Base-by-base conservation (phyloP, 2,113 vertebrate species). In the Corythoichthys intestinalis region DNA sequence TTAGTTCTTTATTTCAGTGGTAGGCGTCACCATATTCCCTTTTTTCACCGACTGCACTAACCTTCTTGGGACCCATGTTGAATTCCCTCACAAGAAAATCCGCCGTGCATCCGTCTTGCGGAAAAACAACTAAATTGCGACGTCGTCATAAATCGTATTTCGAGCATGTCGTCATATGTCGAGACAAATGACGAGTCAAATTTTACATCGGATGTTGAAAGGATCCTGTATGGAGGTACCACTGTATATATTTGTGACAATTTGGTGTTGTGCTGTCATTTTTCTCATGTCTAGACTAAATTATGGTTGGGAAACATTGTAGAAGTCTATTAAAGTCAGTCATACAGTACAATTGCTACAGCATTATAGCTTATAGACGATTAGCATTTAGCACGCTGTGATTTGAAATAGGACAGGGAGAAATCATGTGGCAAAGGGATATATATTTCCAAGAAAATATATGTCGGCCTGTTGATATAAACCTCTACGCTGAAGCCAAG, bases 311-410 rank as follows among this genome's bases (percentile, higher is more conserved):
- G 15, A 52, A 52, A 52, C 8, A 11, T 7, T 54, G 50, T n/a
- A 17, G 50, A 1, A 17, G 15, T 52, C 15, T 54, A 8, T 54
- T 20, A 28, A 10, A 28, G 53, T n/a, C 7, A 41, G 41, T 44
- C 41, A 44, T 44, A 8, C 8, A 2, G 52, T n/a, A 9, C 7
- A 8, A 2, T 13, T 65, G 63, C 20, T n/a, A 70, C 9, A 69
- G 56, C 57, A 64, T 54, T 61, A 34, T 10, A 47, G 66, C 65
- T 68, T 38, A 76, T 62, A 3, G 13, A 2, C 79, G 66, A 73
- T 63, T 39, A 60, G 49, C 50, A 71, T 57, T 85, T 72, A 74
- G 70, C 50, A 76, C 74, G 80, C 70, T 73, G 56, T 65, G 34
- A 15, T 49, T 57, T 58, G 77, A 54, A 49, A n/a, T 60, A 35